Conservation (phyloP, 2,113 vertebrate species). For the Istiophorus platypterus region DNA sequence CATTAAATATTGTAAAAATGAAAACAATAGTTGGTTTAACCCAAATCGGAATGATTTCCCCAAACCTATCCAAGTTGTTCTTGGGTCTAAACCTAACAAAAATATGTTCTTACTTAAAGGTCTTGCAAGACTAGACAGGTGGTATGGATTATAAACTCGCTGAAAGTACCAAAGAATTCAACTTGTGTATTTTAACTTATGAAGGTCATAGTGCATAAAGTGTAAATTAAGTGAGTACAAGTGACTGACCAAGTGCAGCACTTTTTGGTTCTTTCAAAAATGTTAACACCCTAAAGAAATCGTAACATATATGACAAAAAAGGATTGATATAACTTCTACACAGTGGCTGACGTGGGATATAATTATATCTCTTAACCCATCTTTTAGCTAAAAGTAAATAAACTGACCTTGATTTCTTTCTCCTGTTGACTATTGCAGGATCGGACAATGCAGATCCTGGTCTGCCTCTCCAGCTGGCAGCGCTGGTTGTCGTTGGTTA, state of each 20-base stretch:
- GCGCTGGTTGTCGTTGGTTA: slow-evolving; percentile 84
- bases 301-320: neutral
- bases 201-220: neutral
- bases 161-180: too few relatives aligned
- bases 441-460: slow-evolving; percentile 83
- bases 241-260: neutral
- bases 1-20: too few relatives aligned
- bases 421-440: slow-evolving; percentile 75
- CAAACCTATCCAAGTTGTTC: too few relatives aligned
- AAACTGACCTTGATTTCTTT: slow-evolving; percentile 81
- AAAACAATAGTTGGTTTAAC: too few relatives aligned
- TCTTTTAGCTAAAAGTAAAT: neutral
- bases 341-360: neutral
- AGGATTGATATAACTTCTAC: neutral
- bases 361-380: too few relatives aligned
- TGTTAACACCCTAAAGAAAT: neutral
- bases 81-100: too few relatives aligned
- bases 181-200: too few relatives aligned
- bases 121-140: too few relatives aligned
- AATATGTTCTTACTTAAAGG: too few relatives aligned
- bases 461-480: slow-evolving; percentile 86
- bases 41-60: too few relatives aligned
- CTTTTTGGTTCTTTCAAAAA: neutral
- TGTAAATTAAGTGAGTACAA: neutral
- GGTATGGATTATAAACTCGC: too few relatives aligned